phyloP scores from a whole-genome alignment of 2,888 invertebrate species.

The Panopea generosa region DNA sequence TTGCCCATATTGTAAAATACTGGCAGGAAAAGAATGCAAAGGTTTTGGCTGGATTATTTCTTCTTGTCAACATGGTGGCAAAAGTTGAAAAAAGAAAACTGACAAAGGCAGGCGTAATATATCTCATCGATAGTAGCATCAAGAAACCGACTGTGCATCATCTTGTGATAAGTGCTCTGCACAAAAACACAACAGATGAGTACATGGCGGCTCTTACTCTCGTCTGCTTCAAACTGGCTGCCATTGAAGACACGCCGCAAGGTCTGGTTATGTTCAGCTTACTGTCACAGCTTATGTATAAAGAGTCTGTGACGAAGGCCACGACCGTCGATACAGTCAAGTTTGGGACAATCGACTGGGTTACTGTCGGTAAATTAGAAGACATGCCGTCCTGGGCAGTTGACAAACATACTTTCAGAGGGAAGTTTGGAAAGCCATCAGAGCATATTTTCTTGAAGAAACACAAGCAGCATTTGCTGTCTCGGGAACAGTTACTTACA shows the following conservation, averaged over 20 bases:
- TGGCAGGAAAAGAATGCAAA: conserved; percentile 33
- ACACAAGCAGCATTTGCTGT: conserved; percentile 22
- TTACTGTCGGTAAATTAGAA: conserved; percentile 19
- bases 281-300: conserved; percentile 25
- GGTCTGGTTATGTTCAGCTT: conserved; percentile 36
- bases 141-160: conserved; percentile 39
- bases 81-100: conserved; percentile 40
- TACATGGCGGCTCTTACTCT: conserved; percentile 29
- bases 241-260: conserved; percentile 19
- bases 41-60: conserved; percentile 31
- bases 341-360: conserved; percentile 16
- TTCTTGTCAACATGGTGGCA: conserved; percentile 45
- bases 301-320: conserved; percentile 7
- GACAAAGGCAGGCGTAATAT: conserved; percentile 15
- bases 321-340: neutral
- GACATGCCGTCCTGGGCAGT: conserved; percentile 48
- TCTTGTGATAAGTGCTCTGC: conserved; percentile 29
- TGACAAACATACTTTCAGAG: conserved; percentile 50
- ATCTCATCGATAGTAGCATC: neutral
- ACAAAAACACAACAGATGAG: conserved; percentile 26
- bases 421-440: conserved; percentile 46
- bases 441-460: conserved; percentile 41
- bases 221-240: conserved; percentile 27
- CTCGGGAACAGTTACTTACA: conserved; percentile 17
- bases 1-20: conserved; percentile 31